phyloP scores from a whole-genome alignment of 2,888 invertebrate species.

The Mythimna impura region DNA sequence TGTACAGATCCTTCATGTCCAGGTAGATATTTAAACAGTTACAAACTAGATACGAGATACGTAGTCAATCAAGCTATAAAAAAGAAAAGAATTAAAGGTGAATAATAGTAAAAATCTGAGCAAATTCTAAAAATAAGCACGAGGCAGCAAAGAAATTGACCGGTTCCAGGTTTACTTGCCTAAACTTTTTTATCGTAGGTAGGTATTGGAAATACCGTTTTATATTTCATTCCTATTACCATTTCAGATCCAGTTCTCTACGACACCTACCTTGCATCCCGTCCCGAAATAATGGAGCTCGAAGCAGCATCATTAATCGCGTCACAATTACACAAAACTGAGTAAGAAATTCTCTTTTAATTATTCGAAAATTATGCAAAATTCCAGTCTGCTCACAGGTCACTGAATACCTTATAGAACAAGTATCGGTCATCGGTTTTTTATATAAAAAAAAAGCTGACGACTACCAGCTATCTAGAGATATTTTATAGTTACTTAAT shows the following conservation, averaged over 20 bases:
- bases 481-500: conserved; percentile 1
- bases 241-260: conserved; percentile 86
- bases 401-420: conserved; percentile 17
- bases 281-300: conserved; percentile 92
- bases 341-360: conserved; percentile 75
- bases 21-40: conserved; percentile 49
- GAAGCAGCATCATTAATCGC: conserved; percentile 90
- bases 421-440: conserved; percentile 19
- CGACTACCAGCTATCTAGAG: not conserved
- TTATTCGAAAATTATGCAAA: conserved; percentile 23
- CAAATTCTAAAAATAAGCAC: not conserved
- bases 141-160: not conserved
- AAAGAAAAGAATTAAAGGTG: not conserved
- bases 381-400: not conserved
- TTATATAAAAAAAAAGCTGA: not conserved
- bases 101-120: not conserved
- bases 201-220: not conserved
- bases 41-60: not conserved
- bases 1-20: conserved; percentile 67
- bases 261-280: conserved; percentile 89
- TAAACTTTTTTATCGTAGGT: not conserved
- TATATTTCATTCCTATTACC: conserved; percentile 2
- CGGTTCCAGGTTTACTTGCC: not conserved
- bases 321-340: conserved; percentile 86
- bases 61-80: not conserved